A percentile compares a stretch with the other conserved stretches of the same genome.
Conservation (phyloP, 2,113 vertebrate genomes). For the Gallinago undulata region DNA sequence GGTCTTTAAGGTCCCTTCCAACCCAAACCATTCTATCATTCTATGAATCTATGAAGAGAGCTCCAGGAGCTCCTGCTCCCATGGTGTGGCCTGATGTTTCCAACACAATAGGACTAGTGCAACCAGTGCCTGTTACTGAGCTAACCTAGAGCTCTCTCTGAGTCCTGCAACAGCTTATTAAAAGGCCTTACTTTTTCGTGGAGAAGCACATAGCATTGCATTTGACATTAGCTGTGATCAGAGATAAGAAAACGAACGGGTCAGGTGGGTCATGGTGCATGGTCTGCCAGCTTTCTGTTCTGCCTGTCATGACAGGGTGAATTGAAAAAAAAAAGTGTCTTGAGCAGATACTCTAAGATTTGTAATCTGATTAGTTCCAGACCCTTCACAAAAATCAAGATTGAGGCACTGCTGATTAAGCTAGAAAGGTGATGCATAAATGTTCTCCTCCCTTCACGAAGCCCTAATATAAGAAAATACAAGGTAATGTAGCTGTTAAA, state of each 20-base stretch:
- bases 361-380: not conserved
- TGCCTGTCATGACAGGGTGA: not conserved
- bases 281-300: not conserved
- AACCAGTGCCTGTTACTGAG: not conserved
- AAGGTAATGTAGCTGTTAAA: constrained; percentile 19
- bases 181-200: not conserved
- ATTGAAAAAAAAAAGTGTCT: not conserved
- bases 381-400: not conserved
- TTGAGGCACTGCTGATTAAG: constrained; percentile 23
- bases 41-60: not conserved
- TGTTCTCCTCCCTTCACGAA: not conserved
- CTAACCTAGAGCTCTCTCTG: not conserved
- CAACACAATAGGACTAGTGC: not conserved
- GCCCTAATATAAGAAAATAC: not conserved
- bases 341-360: not conserved
- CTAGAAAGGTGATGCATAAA: constrained; percentile 1
- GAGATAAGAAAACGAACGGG: accelerated
- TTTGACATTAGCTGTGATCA: not conserved
- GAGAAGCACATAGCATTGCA: not conserved
- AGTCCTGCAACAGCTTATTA: not conserved
- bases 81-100: not conserved
- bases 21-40: too few species aligned
- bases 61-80: not conserved
- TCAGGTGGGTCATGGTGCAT: not conserved
- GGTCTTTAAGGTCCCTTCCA: too few species aligned